These are phyloP conservation scores for Chrysina gloriosa DNA, from an alignment of 2,888 invertebrate species.

Conservation along the genomic window DNA sequence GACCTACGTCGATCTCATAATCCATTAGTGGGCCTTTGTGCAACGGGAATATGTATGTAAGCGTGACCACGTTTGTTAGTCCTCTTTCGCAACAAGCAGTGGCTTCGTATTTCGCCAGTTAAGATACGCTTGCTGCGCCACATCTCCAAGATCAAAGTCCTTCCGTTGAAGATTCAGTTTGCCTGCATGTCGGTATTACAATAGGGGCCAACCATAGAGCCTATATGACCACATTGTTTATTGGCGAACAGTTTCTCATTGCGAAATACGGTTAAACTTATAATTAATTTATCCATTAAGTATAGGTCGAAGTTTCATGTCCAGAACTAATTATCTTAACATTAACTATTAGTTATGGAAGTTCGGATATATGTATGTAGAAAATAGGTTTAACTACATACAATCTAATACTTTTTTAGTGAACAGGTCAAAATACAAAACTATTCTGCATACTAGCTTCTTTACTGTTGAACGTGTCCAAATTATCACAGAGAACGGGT, in stretches of 20 bases:
- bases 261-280: conserved; percentile 25
- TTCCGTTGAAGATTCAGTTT: conserved; percentile 24
- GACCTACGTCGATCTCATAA: conserved; percentile 57
- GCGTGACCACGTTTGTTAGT: conserved; percentile 56
- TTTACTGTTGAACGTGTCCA: too few relatives aligned
- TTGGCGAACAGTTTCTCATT: conserved; percentile 19
- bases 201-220: conserved; percentile 2
- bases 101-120: conserved; percentile 19
- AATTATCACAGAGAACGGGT: too few relatives aligned
- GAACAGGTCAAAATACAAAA: too few relatives aligned
- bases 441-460: too few relatives aligned
- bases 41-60: conserved; percentile 53
- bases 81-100: conserved; percentile 11
- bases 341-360: background rate
- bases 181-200: conserved; percentile 1
- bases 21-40: conserved; percentile 59
- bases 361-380: too few relatives aligned
- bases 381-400: too few relatives aligned
- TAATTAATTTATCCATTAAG: conserved; percentile 24
- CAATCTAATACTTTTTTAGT: too few relatives aligned
- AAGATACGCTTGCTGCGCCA: conserved; percentile 21
- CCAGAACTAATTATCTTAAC: conserved; percentile 5
- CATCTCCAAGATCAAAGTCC: conserved; percentile 28
- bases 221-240: conserved; percentile 23
- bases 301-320: background rate